phyloP scores from a whole-genome alignment of 2,113 vertebrate genomes.

The Nothobranchius kuhntae region DNA sequence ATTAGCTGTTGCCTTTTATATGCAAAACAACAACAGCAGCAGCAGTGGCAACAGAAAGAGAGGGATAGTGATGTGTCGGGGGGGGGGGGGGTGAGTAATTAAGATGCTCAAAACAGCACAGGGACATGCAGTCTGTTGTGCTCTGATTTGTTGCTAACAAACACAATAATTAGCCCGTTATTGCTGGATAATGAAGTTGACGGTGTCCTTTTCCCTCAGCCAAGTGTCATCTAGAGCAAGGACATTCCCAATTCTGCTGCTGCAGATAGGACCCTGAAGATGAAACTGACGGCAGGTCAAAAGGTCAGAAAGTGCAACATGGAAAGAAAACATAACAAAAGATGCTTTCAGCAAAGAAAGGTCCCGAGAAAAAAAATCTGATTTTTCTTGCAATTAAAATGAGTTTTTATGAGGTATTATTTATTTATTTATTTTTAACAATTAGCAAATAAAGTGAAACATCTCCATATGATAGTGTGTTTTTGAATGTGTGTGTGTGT shows the following conservation, averaged over 20 bases:
- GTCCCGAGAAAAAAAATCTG: not conserved
- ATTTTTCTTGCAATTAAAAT: too few species aligned
- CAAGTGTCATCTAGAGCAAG: constrained; percentile 77
- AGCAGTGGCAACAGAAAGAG: constrained; percentile 73
- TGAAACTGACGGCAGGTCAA: constrained; percentile 48
- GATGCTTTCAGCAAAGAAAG: not conserved
- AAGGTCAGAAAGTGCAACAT: constrained; percentile 60
- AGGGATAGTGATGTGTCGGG: constrained; percentile 6
- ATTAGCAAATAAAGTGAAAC: not conserved
- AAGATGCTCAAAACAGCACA: constrained; percentile 87
- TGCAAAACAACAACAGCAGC: constrained; percentile 84
- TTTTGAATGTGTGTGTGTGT: constrained; percentile 28
- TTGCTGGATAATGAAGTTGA: constrained; percentile 86
- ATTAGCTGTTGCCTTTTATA: constrained; percentile 86
- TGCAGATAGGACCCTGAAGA: constrained; percentile 35
- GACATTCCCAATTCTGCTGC: constrained; percentile 53
- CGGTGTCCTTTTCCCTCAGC: constrained; percentile 79
- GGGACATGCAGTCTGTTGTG: constrained; percentile 86
- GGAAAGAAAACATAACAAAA: constrained; percentile 2
- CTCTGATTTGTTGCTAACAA: constrained; percentile 86
- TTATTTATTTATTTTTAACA: not conserved
- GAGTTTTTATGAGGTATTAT: too few species aligned
- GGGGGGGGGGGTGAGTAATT: constrained; percentile 77
- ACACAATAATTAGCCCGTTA: constrained; percentile 86
- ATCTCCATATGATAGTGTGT: constrained; percentile 9